A percentile compares a stretch with the other conserved stretches of the same genome.
These are phyloP conservation scores for Synanthedon vespiformis DNA, from an alignment of 2,888 invertebrate genomes.

Conservation along the genomic window DNA sequence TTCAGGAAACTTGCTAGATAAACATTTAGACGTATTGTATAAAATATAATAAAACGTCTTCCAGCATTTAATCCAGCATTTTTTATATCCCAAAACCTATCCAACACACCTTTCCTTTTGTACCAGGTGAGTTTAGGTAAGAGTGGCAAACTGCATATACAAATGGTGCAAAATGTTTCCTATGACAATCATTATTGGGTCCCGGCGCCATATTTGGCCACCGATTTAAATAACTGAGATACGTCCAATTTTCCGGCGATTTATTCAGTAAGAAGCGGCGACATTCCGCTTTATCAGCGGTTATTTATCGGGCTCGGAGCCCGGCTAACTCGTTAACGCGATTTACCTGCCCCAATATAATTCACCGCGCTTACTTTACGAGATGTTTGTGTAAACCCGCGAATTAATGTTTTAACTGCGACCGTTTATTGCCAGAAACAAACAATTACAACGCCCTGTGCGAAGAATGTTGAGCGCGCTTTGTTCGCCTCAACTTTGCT, in stretches of 20 bases:
- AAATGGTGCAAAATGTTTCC: too few species aligned
- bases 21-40: too few species aligned
- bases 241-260: slow-evolving; percentile 13
- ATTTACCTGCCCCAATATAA: slow-evolving; percentile 43
- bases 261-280: slow-evolving; percentile 25
- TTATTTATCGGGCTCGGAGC: slow-evolving; percentile 33
- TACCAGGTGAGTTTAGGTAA: too few species aligned
- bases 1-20: too few species aligned
- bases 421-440: slow-evolving; percentile 1
- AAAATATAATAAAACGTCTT: too few species aligned
- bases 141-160: too few species aligned
- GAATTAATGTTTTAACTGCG: slow-evolving; percentile 28
- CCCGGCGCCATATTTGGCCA: slow-evolving; percentile 12
- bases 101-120: too few species aligned
- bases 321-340: slow-evolving; percentile 41
- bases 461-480: neutral
- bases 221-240: slow-evolving; percentile 12
- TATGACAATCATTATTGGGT: too few species aligned
- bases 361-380: slow-evolving; percentile 35
- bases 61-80: too few species aligned
- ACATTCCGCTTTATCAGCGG: slow-evolving; percentile 33
- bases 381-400: slow-evolving; percentile 35
- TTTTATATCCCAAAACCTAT: too few species aligned
- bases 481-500: neutral
- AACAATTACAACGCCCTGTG: neutral